These are phyloP conservation scores for Xiphophorus hellerii DNA, from an alignment of 2,113 vertebrate species.

Conservation along the genomic window DNA sequence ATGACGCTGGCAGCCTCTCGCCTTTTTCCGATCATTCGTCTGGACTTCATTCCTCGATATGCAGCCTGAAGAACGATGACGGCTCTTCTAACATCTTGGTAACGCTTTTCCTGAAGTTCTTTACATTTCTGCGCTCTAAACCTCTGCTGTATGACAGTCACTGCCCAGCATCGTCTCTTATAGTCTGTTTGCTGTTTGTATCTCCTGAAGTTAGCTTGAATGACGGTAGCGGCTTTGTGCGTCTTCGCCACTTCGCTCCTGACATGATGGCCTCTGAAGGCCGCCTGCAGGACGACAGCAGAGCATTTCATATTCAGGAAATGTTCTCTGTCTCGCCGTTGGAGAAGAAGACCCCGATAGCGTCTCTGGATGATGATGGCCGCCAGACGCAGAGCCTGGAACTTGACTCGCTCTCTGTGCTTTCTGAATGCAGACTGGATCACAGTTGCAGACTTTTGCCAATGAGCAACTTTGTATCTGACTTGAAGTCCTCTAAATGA, in stretches of 20 bases:
- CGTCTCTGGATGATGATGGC: conserved; percentile 79
- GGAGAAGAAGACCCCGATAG: conserved; percentile 59
- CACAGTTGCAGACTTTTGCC: conserved; percentile 78
- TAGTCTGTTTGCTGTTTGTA: conserved; percentile 73
- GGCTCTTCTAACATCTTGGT: conserved; percentile 39
- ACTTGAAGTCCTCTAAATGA: conserved; percentile 77
- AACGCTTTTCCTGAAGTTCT: conserved; percentile 34
- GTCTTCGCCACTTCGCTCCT: conserved; percentile 27
- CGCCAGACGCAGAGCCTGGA: conserved; percentile 53
- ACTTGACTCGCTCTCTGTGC: conserved; percentile 72
- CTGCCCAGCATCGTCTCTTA: conserved; percentile 68
- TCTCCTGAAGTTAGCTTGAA: conserved; percentile 51
- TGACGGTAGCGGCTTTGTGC: conserved; percentile 48
- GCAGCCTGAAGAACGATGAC: conserved; percentile 78
- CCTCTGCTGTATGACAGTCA: conserved; percentile 77
- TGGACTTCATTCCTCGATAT: conserved; percentile 81
- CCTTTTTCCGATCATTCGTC: conserved; percentile 53
- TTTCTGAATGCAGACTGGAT: conserved; percentile 85
- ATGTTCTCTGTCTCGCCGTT: conserved; percentile 57
- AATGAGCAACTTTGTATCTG: conserved; percentile 64
- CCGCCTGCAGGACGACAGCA: no score
- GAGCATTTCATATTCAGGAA: conserved; percentile 66
- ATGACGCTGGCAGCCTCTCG: conserved; percentile 76
- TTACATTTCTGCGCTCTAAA: conserved; percentile 77
- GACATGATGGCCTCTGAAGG: no score